Conservation (phyloP, 2,797 vertebrate species). For the Peromyscus attwateri region DNA sequence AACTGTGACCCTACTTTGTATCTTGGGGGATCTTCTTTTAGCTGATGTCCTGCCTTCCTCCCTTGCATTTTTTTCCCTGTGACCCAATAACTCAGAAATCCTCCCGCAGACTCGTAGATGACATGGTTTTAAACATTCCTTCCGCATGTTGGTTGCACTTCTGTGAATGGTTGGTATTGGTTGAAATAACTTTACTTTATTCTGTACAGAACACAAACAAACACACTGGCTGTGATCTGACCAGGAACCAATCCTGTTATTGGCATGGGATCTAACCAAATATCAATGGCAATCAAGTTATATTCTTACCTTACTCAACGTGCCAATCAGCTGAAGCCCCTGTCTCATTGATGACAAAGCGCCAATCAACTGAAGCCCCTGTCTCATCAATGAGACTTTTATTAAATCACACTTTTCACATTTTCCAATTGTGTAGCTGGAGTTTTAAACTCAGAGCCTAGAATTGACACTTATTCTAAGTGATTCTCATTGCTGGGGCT, state of each 20-base stretch:
- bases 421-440: not conserved
- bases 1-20: not conserved
- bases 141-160: not conserved
- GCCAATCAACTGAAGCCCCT: not conserved
- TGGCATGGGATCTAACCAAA: not conserved
- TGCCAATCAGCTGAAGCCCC: not conserved
- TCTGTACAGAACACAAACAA: not conserved
- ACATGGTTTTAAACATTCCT: not conserved
- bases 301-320: not conserved
- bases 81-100: not conserved
- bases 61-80: not conserved
- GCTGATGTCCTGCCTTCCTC: not conserved
- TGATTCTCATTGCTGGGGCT: constrained; percentile 40
- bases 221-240: not conserved
- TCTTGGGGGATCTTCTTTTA: not conserved
- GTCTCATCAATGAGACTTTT: not conserved
- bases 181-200: not conserved
- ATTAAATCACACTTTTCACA: not conserved
- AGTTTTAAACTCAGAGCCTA: not conserved
- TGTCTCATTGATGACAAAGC: not conserved
- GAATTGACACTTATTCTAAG: not conserved
- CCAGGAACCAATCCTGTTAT: not conserved
- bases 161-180: not conserved
- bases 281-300: not conserved
- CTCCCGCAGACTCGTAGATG: not conserved